phyloP scores from a whole-genome alignment of 2,888 invertebrate species.

The Sesia apiformis region DNA sequence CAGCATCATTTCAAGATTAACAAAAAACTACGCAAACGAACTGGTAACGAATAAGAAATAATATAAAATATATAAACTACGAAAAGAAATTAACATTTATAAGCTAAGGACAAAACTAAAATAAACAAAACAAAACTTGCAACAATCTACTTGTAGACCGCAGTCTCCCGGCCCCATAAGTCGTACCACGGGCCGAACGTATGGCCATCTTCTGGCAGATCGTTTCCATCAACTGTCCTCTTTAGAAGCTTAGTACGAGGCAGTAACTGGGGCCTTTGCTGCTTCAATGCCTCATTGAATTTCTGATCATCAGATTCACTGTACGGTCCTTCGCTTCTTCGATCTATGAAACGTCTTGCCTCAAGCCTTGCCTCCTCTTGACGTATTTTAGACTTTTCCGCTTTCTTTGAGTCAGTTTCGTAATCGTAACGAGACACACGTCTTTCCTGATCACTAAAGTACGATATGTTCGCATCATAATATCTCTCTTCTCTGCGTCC shows the following conservation, averaged over 20 bases:
- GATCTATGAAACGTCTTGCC: slow-evolving; percentile 52
- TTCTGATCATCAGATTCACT: slow-evolving; percentile 73
- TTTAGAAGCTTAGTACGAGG: slow-evolving; percentile 82
- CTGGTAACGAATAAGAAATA: slow-evolving; percentile 4
- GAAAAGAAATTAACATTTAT: slow-evolving; percentile 5
- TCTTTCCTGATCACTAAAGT: slow-evolving; percentile 61
- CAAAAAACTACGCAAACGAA: not conserved
- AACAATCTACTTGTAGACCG: slow-evolving; percentile 70
- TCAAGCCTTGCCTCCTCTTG: slow-evolving; percentile 65
- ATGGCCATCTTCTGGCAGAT: slow-evolving; percentile 76
- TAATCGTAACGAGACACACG: slow-evolving; percentile 60
- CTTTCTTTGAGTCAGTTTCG: slow-evolving; percentile 70
- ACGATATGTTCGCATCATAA: slow-evolving; percentile 63
- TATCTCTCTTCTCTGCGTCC: slow-evolving; percentile 59
- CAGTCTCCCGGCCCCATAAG: slow-evolving; percentile 86
- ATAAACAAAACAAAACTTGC: slow-evolving; percentile 29
- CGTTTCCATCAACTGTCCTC: slow-evolving; percentile 60
- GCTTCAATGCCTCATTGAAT: slow-evolving; percentile 66
- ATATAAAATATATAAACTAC: slow-evolving; percentile 2
- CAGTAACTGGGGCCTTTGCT: slow-evolving; percentile 74
- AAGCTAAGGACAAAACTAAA: slow-evolving; percentile 8
- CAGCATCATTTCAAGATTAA: not conserved
- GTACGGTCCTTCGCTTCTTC: slow-evolving; percentile 57
- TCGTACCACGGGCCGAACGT: slow-evolving; percentile 93
- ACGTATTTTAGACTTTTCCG: slow-evolving; percentile 65